phyloP scores from a whole-genome alignment of 2,888 invertebrate genomes.

The Monopis laevigella region DNA sequence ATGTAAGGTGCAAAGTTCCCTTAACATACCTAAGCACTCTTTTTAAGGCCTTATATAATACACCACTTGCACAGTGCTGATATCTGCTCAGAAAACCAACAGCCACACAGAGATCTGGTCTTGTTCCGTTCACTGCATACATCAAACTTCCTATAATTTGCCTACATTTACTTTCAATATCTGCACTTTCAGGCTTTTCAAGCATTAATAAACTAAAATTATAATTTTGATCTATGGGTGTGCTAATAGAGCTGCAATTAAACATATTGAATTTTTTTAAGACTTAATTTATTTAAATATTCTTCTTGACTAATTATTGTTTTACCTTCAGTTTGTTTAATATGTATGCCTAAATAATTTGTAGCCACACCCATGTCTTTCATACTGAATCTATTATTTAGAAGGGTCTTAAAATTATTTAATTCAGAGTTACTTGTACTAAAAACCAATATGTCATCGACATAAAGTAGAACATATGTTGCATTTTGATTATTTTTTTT shows the following conservation, averaged over 20 bases:
- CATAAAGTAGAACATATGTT: conserved; percentile 5
- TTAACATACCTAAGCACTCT: conserved; percentile 9
- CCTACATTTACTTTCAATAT: conserved; percentile 2
- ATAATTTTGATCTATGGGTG: conserved; percentile 2
- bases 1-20: background rate
- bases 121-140: conserved; percentile 15
- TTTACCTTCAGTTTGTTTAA: background rate
- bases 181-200: background rate
- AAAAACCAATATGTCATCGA: conserved; percentile 2
- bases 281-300: background rate
- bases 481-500: conserved; percentile 6
- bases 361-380: background rate
- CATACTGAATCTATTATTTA: background rate
- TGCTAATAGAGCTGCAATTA: background rate
- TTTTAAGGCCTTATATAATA: background rate
- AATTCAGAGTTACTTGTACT: background rate
- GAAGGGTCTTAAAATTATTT: background rate
- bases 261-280: background rate
- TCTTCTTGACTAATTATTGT: background rate
- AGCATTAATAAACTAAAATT: background rate
- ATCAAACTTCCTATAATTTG: conserved; percentile 13
- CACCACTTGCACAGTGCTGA: conserved; percentile 13
- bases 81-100: conserved; percentile 14
- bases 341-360: background rate
- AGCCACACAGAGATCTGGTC: conserved; percentile 14